Conservation (phyloP, 2,888 invertebrate species). For the Nasonovia ribisnigri region DNA sequence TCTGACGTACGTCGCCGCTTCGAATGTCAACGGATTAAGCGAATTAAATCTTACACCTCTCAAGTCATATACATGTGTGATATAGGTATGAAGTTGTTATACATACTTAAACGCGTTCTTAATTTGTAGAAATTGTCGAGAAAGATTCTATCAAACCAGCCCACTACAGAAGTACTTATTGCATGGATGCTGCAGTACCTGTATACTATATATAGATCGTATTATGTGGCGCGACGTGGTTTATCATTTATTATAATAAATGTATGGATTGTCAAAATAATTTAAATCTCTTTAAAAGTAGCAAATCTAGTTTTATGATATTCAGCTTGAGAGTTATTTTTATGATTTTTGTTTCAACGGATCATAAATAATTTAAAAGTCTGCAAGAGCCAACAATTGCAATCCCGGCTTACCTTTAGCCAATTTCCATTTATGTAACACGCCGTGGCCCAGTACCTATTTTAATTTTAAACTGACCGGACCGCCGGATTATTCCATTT, state of each 20-base stretch:
- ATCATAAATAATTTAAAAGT: neutral
- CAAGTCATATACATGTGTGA: neutral
- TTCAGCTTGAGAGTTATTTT: neutral
- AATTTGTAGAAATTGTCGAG: conserved; percentile 1
- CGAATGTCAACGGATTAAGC: neutral
- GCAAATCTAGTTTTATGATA: conserved; percentile 44
- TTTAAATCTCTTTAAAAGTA: conserved; percentile 8
- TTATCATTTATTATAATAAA: neutral
- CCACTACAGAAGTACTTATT: neutral
- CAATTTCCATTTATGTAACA: neutral
- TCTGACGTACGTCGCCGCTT: neutral
- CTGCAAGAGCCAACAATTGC: neutral
- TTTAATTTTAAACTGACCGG: neutral
- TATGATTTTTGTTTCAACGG: neutral
- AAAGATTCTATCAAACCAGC: neutral
- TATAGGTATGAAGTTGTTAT: neutral
- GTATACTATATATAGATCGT: neutral
- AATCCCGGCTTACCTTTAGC: neutral
- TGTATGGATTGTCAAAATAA: conserved; percentile 11
- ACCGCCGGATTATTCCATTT: neutral
- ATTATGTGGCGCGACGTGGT: neutral
- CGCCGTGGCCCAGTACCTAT: neutral
- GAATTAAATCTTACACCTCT: neutral
- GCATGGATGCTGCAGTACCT: neutral
- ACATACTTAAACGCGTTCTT: neutral